These are phyloP conservation scores for Lepidothrix coronata DNA, from an alignment of 2,113 vertebrate genomes.

Conservation along the genomic window DNA sequence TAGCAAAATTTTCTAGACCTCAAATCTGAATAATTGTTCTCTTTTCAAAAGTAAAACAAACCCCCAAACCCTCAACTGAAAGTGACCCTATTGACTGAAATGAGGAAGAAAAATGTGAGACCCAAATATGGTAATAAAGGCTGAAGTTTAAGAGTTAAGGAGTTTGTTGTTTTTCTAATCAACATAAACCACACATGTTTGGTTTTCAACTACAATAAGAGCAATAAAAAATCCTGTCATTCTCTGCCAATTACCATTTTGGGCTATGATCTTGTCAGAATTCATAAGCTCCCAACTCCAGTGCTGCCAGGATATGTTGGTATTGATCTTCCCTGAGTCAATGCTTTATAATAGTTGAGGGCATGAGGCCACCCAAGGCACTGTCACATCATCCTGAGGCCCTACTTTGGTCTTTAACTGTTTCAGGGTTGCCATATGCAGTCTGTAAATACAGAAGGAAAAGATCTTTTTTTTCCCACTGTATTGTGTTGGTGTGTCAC, in stretches of 20 bases:
- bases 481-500: not conserved
- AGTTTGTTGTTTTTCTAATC: not conserved
- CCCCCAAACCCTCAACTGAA: not conserved
- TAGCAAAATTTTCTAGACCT: not conserved
- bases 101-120: not conserved
- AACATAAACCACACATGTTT: not conserved
- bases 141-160: not conserved
- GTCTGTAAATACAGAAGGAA: not conserved
- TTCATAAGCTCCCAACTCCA: not conserved
- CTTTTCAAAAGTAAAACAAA: not conserved
- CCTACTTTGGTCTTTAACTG: not conserved
- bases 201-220: not conserved
- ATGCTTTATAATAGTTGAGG: not conserved
- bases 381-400: not conserved
- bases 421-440: not conserved
- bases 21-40: not conserved
- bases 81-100: not conserved
- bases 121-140: not conserved
- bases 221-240: not conserved
- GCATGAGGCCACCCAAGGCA: not conserved
- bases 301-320: not conserved
- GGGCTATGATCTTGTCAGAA: not conserved
- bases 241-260: not conserved
- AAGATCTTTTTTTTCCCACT: not conserved
- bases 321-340: constrained; percentile 1